Evolutionary conservation across 2,113 vertebrate species (phyloP).

Genomic region (Strix aluco): DNA sequence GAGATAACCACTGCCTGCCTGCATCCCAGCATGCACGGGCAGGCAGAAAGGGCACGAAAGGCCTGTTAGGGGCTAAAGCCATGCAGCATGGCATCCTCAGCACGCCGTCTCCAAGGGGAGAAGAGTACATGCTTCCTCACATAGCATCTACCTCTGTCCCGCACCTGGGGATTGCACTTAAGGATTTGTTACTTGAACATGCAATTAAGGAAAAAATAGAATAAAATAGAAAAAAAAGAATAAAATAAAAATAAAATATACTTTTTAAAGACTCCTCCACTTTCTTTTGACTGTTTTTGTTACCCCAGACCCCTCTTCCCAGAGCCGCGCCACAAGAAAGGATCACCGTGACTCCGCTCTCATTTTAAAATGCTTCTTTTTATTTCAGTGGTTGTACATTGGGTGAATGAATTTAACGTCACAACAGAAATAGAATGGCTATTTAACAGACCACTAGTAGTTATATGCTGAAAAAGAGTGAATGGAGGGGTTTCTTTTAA

Average conservation of each 20-base stretch:
- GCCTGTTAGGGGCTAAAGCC: background rate
- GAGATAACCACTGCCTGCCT: background rate
- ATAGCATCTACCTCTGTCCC: accelerated
- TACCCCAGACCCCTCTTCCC: background rate
- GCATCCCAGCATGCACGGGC: accelerated
- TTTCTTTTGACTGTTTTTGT: background rate
- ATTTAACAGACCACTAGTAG: conserved; percentile 80
- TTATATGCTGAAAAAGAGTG: conserved; percentile 75
- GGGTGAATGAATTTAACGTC: conserved; percentile 80
- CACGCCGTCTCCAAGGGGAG: background rate
- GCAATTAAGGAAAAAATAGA: background rate
- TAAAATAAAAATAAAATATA: too few relatives aligned
- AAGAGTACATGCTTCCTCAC: accelerated
- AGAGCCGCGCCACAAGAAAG: background rate
- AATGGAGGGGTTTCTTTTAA: conserved; percentile 67
- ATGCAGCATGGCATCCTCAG: accelerated
- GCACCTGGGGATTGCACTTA: too few relatives aligned
- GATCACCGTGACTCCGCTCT: background rate
- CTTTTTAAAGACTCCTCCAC: background rate
- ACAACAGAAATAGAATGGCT: conserved; percentile 81
- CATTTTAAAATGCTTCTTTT: conserved; percentile 82
- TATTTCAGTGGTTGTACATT: conserved; percentile 85
- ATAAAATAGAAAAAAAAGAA: background rate
- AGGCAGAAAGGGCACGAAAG: accelerated
- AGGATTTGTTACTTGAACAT: background rate